Evolutionary conservation across 2,888 invertebrate genomes (phyloP).

Genomic region (Drosophila meridionalis): DNA sequence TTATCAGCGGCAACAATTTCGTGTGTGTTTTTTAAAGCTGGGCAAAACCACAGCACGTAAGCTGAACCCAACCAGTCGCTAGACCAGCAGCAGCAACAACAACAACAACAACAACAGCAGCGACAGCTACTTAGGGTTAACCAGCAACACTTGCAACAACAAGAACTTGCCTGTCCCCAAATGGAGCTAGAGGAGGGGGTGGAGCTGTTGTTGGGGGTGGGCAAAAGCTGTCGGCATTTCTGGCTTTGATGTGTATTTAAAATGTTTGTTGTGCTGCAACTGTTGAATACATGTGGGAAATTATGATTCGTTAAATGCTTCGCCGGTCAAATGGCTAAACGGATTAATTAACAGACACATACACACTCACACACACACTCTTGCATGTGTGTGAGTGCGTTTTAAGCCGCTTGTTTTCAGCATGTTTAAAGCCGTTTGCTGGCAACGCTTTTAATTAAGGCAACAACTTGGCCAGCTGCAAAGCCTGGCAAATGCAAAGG

Average conservation of each 20-base stretch:
- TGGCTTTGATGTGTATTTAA: slow-evolving; percentile 77
- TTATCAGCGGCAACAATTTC: slow-evolving; percentile 53
- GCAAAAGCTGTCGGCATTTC: slow-evolving; percentile 25
- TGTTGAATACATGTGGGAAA: slow-evolving; percentile 77
- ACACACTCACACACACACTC: neutral
- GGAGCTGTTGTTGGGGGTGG: neutral
- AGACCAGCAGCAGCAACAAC: neutral
- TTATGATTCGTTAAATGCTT: slow-evolving; percentile 78
- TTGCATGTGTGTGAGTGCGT: slow-evolving; percentile 6
- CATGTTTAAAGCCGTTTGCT: slow-evolving; percentile 42
- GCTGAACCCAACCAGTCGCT: slow-evolving; percentile 30
- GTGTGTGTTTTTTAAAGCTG: slow-evolving; percentile 48
- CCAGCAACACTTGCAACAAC: slow-evolving; percentile 75
- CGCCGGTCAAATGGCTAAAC: slow-evolving; percentile 61
- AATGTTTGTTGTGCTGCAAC: slow-evolving; percentile 42
- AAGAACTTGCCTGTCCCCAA: neutral
- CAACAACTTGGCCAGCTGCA: slow-evolving; percentile 30
- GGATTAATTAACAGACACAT: slow-evolving; percentile 67
- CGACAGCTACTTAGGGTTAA: slow-evolving; percentile 78
- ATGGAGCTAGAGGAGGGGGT: neutral
- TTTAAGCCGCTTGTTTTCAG: slow-evolving; percentile 61
- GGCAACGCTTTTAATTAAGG: slow-evolving; percentile 67
- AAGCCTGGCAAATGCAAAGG: slow-evolving; percentile 56
- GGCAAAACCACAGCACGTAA: slow-evolving; percentile 29
- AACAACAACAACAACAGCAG: slow-evolving; percentile 36